Evolutionary conservation across 2,113 vertebrate species (phyloP).

Genomic region (Rhinichthys klamathensis): DNA sequence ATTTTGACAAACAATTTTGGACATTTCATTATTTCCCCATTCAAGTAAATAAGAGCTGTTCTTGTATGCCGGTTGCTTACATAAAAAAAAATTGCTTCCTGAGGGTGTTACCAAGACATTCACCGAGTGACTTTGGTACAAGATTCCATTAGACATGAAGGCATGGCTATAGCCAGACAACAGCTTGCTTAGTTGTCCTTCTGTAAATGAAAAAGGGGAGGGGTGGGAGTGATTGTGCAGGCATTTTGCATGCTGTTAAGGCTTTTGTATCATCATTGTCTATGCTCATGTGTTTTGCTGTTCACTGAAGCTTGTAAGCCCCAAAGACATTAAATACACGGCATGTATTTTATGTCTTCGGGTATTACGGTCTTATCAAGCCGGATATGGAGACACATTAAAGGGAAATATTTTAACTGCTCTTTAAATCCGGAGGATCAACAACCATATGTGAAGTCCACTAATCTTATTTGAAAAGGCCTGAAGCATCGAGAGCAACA

Average conservation of each 20-base stretch:
- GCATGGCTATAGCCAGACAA: not conserved
- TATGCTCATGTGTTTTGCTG: constrained; percentile 24
- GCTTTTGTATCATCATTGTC: constrained; percentile 40
- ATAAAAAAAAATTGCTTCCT: not conserved
- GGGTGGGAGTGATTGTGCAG: not conserved
- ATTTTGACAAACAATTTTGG: not conserved
- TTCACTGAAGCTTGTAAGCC: constrained; percentile 37
- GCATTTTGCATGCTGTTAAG: not conserved
- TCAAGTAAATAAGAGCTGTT: not conserved
- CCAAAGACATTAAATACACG: constrained; percentile 32
- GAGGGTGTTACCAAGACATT: not conserved
- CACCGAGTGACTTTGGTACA: not conserved
- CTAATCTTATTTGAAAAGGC: constrained; percentile 66
- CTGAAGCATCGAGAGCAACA: constrained; percentile 51
- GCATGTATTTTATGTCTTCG: constrained; percentile 44
- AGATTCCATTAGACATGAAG: constrained; percentile 10
- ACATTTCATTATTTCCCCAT: not conserved
- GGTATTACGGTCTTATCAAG: constrained; percentile 58
- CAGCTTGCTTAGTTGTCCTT: constrained; percentile 16
- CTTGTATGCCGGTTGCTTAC: not conserved
- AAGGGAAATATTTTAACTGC: constrained; percentile 67
- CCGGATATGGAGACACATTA: constrained; percentile 65
- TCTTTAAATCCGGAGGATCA: constrained; percentile 71
- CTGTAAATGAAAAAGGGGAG: constrained; percentile 34
- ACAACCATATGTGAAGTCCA: constrained; percentile 67